Evolutionary conservation across 2,888 invertebrate species (phyloP), one percentile per base, ranked within the genome.

Genomic region (Thera obeliscata): DNA sequence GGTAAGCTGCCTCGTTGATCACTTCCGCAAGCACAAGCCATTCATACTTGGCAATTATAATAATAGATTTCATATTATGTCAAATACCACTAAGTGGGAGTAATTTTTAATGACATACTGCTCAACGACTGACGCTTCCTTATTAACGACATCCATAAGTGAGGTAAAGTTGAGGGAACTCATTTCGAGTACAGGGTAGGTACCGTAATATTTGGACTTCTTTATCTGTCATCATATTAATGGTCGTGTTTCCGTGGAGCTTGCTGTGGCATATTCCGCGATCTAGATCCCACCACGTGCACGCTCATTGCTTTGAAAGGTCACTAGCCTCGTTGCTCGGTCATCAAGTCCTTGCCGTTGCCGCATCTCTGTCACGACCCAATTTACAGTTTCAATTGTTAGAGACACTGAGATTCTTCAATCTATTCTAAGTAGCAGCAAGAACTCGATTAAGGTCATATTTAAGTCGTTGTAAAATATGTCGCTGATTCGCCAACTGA

Each of bases 301-400:
- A 84, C 76, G 80, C 75, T 83, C 78, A 86, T 82, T 81, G 79
- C 81, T 83, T 76, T 75, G 78, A 85, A 84, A 88, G 91, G 89
- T 92, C 89, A 90, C 80, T 90, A 83, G 85, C 90, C 91, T 81
- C 86, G 75, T 74, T 77, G 83, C 79, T 80, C 84, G 83, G 87
- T 87, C 89, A 89, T 88, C 87, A 88, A 87, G 87, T 89, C 90
- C 87, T 90, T 86, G 81, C 56, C 56, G 35, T 61, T 76, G 80
- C 80, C 78, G 81, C 82, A 81, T 79, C 82, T 82, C 74, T 79
- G 87, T 89, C 90, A 90, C 90, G 91, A 91, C 89, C 90, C 61
- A 87, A 90, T 90, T 89, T 89, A 89, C 88, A 81, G 87, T 85
- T 84, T 81, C 87, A 80, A 89, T 88, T 87, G 85, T 87, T 83